Evolutionary conservation across 2,888 invertebrate genomes (phyloP).

Genomic region (Ditylenchus weischeri): DNA sequence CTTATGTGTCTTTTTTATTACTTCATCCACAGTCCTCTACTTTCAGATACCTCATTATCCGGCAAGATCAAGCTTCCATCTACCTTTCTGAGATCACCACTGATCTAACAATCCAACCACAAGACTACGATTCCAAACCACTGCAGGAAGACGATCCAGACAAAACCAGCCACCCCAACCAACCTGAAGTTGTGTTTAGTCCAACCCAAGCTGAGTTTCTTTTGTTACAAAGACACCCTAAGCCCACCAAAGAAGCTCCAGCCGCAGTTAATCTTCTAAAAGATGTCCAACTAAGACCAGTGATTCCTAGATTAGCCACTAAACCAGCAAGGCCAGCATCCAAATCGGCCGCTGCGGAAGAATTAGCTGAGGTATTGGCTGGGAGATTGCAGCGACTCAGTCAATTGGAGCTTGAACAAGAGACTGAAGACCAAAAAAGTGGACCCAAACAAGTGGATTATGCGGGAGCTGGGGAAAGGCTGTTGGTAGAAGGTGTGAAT

Average conservation of each 20-base stretch:
- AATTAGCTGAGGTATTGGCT: slow-evolving; percentile 1
- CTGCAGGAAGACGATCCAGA: too few species aligned
- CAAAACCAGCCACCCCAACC: neutral
- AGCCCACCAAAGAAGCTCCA: neutral
- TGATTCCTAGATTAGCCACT: neutral
- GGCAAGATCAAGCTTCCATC: too few species aligned
- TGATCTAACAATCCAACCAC: too few species aligned
- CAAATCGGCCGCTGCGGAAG: neutral
- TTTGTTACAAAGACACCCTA: neutral
- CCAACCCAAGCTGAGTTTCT: slow-evolving; percentile 1
- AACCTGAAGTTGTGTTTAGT: neutral
- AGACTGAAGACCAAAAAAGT: neutral
- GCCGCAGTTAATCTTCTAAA: neutral
- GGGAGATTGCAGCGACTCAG: neutral
- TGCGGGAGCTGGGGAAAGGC: neutral
- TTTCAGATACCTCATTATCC: too few species aligned
- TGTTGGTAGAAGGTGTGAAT: too few species aligned
- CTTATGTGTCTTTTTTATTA: too few species aligned
- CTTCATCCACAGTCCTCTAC: too few species aligned
- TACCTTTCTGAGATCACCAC: too few species aligned
- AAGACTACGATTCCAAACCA: too few species aligned
- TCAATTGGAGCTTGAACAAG: neutral
- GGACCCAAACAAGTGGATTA: neutral
- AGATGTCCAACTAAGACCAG: neutral
- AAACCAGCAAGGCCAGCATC: neutral